A percentile compares a stretch with the other conserved stretches of the same genome.
Conservation (phyloP, 2,113 vertebrate genomes). For the Seriola dumerili region DNA sequence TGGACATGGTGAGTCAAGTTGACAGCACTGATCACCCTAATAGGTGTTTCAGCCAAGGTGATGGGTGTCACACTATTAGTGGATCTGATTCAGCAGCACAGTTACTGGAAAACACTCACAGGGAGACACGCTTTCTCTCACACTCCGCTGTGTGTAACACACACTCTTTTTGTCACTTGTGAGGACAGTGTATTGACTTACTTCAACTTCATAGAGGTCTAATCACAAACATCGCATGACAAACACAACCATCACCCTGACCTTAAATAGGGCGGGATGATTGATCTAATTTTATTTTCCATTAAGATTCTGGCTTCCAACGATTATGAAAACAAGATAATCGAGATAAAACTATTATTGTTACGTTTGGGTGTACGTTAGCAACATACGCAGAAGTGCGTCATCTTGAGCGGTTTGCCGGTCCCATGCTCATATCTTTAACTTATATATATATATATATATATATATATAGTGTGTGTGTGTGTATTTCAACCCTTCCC, state of each 20-base stretch:
- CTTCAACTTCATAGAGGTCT: background rate
- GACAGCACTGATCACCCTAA: conserved; percentile 26
- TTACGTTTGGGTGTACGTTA: too few species aligned
- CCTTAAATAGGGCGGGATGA: background rate
- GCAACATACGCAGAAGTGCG: too few species aligned
- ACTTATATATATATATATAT: too few species aligned
- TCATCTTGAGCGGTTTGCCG: too few species aligned
- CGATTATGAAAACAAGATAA: too few species aligned
- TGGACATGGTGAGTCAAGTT: background rate
- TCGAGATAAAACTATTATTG: too few species aligned
- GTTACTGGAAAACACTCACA: background rate
- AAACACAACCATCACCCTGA: background rate
- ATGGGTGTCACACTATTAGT: conserved; percentile 14
- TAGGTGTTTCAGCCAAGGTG: conserved; percentile 2
- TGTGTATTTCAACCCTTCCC: too few species aligned
- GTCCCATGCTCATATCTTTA: too few species aligned
- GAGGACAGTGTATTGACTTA: background rate
- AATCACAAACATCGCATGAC: background rate
- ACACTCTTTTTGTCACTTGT: background rate
- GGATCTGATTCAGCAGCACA: background rate
- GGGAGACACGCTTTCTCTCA: background rate
- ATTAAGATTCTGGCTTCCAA: too few species aligned
- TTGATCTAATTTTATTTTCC: too few species aligned
- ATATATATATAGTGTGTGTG: too few species aligned
- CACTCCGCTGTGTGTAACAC: background rate